phyloP scores from a whole-genome alignment of 1,140 invertebrate species.

The Macrosteles quadrilineatus region DNA sequence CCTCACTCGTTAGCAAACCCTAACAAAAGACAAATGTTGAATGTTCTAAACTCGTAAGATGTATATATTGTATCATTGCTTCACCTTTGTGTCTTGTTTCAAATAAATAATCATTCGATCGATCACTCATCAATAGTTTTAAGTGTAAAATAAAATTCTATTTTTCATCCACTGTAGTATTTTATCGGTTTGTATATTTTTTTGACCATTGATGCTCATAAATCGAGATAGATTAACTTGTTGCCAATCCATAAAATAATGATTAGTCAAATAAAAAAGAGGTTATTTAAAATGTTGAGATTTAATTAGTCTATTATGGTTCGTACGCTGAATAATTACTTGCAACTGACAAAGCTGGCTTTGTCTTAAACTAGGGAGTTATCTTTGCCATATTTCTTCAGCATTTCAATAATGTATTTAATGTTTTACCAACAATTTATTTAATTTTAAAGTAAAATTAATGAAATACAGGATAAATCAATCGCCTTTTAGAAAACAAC shows the following conservation, averaged over 20 bases:
- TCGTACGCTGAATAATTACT: background rate
- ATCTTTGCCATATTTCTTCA: no score
- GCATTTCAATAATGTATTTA: slow-evolving; percentile 17
- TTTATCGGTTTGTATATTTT: background rate
- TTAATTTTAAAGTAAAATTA: no score
- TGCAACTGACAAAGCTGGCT: background rate
- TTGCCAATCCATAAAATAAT: slow-evolving; percentile 3
- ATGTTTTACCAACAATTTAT: no score
- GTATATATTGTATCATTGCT: slow-evolving; percentile 1
- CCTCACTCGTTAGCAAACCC: background rate
- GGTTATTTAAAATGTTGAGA: background rate
- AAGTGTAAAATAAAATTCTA: background rate
- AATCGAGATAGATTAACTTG: background rate
- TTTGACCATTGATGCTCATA: background rate
- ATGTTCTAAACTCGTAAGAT: background rate
- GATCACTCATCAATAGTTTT: background rate
- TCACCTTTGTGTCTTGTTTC: slow-evolving; percentile 12
- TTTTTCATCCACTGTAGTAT: background rate
- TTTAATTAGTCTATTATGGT: background rate
- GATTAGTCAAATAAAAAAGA: background rate
- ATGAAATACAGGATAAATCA: no score
- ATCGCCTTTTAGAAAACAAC: no score
- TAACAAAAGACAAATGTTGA: slow-evolving; percentile 11
- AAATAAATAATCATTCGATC: slow-evolving; percentile 4
- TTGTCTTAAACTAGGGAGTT: no score